Conservation (phyloP, 2,113 vertebrate species). For the Manacus vitellinus region DNA sequence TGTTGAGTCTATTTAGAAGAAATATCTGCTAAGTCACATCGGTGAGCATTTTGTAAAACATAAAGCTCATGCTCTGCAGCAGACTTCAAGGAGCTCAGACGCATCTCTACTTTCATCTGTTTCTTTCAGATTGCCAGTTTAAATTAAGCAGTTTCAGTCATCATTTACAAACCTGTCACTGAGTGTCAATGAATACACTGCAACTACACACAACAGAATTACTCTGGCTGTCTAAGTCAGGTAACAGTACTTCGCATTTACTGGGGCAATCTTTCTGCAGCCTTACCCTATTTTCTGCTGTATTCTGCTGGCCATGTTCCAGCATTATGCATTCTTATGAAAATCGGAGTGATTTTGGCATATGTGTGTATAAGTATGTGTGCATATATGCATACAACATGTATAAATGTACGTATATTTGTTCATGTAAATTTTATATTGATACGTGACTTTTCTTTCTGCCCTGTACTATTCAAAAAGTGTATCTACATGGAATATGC, state of each 20-base stretch:
- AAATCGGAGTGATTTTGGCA: not conserved
- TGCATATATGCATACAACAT: not conserved
- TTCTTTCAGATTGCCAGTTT: not conserved
- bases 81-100: not conserved
- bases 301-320: not conserved
- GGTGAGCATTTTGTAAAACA: not conserved
- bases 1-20: not conserved
- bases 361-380: not conserved
- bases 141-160: not conserved
- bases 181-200: not conserved
- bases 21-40: not conserved
- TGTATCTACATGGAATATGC: not conserved
- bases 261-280: not conserved
- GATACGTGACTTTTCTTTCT: not conserved
- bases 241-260: not conserved
- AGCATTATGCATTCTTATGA: not conserved
- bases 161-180: rapidly evolving
- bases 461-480: not conserved
- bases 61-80: not conserved
- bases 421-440: not conserved
- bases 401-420: not conserved
- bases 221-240: not conserved
- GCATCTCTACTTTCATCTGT: not conserved
- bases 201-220: not conserved
- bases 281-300: not conserved